These are phyloP conservation scores for Diaphora mendica DNA, from an alignment of 2,888 invertebrate genomes.

Conservation along the genomic window DNA sequence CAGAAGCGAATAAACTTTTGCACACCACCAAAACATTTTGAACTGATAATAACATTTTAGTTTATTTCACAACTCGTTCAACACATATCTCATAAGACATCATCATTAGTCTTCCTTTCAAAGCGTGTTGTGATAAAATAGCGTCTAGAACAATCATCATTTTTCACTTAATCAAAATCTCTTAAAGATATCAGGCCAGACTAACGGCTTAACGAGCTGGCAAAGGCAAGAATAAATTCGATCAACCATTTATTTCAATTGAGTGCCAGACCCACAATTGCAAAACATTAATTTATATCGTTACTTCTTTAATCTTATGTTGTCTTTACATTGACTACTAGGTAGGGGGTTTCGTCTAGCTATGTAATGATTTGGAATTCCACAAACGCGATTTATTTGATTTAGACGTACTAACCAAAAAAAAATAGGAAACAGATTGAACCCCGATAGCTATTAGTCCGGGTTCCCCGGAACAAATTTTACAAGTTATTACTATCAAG, in stretches of 20 bases:
- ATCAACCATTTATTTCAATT: slow-evolving; percentile 42
- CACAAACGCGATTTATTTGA: not conserved
- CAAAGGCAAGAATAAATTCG: slow-evolving; percentile 28
- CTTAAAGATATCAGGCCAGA: slow-evolving; percentile 18
- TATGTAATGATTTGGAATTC: not conserved
- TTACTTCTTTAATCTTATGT: slow-evolving; percentile 15
- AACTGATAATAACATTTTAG: not conserved
- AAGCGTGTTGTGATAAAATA: slow-evolving; percentile 16
- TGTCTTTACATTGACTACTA: slow-evolving; percentile 9
- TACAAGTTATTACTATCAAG: no score
- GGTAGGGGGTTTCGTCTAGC: not conserved
- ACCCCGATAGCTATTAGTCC: no score
- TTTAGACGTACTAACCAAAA: not conserved
- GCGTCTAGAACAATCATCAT: slow-evolving; percentile 23
- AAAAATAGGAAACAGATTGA: not conserved
- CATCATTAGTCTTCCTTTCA: slow-evolving; percentile 16
- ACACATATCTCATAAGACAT: slow-evolving; percentile 10
- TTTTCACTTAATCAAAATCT: slow-evolving; percentile 25
- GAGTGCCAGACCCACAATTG: slow-evolving; percentile 19
- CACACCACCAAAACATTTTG: not conserved
- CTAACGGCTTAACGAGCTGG: slow-evolving; percentile 21
- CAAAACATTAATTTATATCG: slow-evolving; percentile 31
- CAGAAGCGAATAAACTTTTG: not conserved
- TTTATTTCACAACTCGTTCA: not conserved
- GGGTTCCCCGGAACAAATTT: no score